Evolutionary conservation across 2,888 invertebrate genomes (phyloP), one percentile per base, ranked within the genome.

Genomic region (Branchipolynoe longqiensis): DNA sequence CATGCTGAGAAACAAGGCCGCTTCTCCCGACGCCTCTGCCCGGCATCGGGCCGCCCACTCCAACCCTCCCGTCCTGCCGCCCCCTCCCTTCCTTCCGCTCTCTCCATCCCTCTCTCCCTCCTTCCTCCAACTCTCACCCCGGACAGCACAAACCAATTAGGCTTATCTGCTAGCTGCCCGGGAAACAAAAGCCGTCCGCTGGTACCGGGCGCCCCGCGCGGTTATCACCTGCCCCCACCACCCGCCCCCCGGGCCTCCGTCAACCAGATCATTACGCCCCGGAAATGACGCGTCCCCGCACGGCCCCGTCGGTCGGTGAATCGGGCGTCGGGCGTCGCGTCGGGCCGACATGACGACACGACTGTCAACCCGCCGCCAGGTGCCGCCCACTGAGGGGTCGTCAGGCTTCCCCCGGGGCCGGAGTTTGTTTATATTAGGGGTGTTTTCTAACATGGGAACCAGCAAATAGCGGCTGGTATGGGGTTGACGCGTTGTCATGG

Each of bases 201-300:
- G n/a, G 38, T 38, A 18, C 31, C 40, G 38, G n/a, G 73, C 40
- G 40, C 25, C 40, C 73, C 22, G 73, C 40, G 40, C 25, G 38
- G 38, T 73, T 73, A 73, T 73, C 73, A 73, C 73, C 73, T 73
- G 73, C 73, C 73, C 73, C 28, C 41, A n/a, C n/a, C 38, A 40
- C 38, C n/a, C 6, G 73, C 73, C 40, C 38, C 73, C 64, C 40
- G 73, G 40, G 33, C 22, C 40, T 54, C 14, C 54, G 54, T 54
- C 73, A 73, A n/a, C 73, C 6, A 73, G 25, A 12, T 73, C 73
- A 73, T 73, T 73, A 73, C n/a, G 73, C 31, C 14, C 73, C 38
- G 73, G 73, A 73, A 73, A 73, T 73, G 41, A 40, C 73, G 73
- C 73, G 40, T 12, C n/a, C 12, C 54, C 54, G 18, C 12, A 18